Evolutionary conservation across 2,888 invertebrate species (phyloP).

Genomic region (Trachelus stipa): DNA sequence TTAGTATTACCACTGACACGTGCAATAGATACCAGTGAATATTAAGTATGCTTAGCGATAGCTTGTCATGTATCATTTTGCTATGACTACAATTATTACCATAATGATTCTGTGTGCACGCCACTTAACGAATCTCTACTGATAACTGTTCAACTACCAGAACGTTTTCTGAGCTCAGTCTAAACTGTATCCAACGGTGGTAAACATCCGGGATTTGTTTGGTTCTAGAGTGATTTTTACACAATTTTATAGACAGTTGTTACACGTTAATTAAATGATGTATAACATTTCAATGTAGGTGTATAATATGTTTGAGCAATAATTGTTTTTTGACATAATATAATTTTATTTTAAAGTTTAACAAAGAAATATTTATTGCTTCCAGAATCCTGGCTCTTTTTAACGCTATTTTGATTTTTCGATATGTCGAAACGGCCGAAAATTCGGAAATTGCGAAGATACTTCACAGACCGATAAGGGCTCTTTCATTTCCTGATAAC

Average conservation of each 20-base stretch:
- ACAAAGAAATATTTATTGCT: constrained; percentile 5
- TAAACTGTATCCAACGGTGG: not conserved
- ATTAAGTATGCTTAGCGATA: not conserved
- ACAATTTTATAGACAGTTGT: not conserved
- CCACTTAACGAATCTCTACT: constrained; percentile 36
- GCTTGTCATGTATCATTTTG: not conserved
- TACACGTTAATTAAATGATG: not conserved
- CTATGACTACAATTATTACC: constrained; percentile 22
- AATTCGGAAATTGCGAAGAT: constrained; percentile 58
- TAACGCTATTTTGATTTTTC: not conserved
- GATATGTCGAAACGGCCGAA: constrained; percentile 1
- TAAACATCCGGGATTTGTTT: not conserved
- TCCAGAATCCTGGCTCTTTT: not conserved
- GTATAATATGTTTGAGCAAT: not conserved
- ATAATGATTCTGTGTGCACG: constrained; percentile 37
- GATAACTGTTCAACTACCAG: not conserved
- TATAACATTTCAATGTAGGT: not conserved
- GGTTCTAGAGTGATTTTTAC: not conserved
- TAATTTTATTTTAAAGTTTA: not conserved
- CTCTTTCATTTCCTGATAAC: constrained; percentile 56
- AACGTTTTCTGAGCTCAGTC: not conserved
- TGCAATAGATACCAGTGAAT: not conserved
- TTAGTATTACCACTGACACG: not conserved
- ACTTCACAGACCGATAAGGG: constrained; percentile 60
- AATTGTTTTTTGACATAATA: not conserved